phyloP scores from a whole-genome alignment of 2,113 vertebrate species.

The Mesembrinibis cayennensis region DNA sequence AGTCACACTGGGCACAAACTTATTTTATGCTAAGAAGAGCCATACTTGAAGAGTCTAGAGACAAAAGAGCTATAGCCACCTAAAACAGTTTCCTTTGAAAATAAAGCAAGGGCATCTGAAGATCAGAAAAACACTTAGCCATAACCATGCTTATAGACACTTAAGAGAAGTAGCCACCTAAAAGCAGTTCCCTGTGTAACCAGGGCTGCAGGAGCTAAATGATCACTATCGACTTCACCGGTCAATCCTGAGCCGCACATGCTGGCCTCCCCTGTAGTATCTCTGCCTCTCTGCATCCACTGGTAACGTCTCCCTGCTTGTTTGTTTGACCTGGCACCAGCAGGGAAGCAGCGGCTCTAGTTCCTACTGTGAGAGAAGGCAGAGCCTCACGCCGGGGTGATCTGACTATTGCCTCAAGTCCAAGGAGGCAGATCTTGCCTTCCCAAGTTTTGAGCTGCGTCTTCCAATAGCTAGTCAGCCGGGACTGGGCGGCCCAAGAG shows the following conservation, averaged over 20 bases:
- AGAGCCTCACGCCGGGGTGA: not conserved
- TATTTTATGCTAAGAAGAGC: not conserved
- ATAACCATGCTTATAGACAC: not conserved
- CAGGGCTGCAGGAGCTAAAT: not conserved
- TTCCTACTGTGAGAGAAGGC: not conserved
- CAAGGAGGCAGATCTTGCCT: not conserved
- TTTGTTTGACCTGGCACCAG: not conserved
- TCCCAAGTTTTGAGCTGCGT: not conserved
- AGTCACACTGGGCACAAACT: not conserved
- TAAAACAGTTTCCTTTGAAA: not conserved
- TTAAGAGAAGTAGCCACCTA: not conserved
- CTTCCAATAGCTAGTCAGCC: not conserved
- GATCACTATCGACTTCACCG: fast-evolving
- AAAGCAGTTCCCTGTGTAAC: not conserved
- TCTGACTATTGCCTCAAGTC: not conserved
- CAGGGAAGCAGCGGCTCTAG: not conserved
- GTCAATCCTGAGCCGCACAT: fast-evolving
- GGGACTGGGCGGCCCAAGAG: not conserved
- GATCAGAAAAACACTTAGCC: not conserved
- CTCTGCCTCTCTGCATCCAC: not conserved
- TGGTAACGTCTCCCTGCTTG: not conserved
- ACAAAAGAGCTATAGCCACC: not conserved
- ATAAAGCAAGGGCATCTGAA: not conserved
- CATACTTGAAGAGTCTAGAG: not conserved
- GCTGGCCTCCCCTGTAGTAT: not conserved